Conservation (phyloP, 2,113 vertebrate genomes). For the Coregonus clupeaformis region DNA sequence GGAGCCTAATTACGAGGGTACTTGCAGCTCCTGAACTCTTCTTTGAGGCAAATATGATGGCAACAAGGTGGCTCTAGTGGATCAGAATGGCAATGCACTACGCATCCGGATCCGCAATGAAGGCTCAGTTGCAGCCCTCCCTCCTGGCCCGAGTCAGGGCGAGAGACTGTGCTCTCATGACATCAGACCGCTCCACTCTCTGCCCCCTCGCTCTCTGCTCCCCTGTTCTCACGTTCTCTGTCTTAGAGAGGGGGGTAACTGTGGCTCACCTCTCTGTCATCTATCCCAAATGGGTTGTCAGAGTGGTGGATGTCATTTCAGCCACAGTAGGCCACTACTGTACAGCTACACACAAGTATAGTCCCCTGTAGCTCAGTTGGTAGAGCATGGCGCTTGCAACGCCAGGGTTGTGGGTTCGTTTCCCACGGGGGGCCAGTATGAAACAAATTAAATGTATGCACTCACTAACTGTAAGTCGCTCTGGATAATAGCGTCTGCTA, state of each 20-base stretch:
- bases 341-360: background rate
- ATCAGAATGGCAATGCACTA: no score
- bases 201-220: background rate
- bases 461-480: no score
- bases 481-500: no score
- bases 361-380: no score
- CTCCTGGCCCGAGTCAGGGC: background rate
- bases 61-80: background rate
- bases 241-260: background rate
- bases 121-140: background rate
- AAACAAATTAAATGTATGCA: no score
- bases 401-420: no score
- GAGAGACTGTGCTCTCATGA: background rate
- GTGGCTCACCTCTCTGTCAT: background rate
- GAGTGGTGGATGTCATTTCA: no score
- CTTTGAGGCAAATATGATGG: constrained; percentile 6
- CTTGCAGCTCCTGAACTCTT: constrained; percentile 10
- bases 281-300: no score
- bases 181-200: background rate
- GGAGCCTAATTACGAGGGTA: constrained; percentile 25
- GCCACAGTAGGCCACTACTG: no score
- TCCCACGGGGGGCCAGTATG: no score
- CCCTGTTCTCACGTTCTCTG: background rate
- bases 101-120: background rate
- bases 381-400: no score